phyloP scores from a whole-genome alignment of 2,113 vertebrate genomes.

The Lepisosteus osseus region DNA sequence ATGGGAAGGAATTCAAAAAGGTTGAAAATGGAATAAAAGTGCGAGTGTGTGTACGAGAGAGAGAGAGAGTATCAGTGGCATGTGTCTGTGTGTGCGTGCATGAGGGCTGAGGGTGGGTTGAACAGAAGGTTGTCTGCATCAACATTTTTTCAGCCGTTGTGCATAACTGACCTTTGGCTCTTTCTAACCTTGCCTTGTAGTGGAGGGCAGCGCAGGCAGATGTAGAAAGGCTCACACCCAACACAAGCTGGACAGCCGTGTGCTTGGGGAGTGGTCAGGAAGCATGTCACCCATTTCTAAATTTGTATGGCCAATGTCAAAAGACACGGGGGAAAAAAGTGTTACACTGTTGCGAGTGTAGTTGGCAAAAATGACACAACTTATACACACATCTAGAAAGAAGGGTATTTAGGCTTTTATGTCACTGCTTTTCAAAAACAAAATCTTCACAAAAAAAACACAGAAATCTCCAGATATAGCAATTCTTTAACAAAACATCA shows the following conservation, averaged over 20 bases:
- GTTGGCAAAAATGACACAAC: too few relatives aligned
- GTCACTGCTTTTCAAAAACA: too few relatives aligned
- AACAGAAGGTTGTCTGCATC: conserved; percentile 21
- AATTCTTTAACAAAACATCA: neutral
- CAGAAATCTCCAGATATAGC: neutral
- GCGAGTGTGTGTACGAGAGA: conserved; percentile 1
- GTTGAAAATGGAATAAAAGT: conserved; percentile 38
- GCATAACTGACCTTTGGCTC: conserved; percentile 47
- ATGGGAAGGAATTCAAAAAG: conserved; percentile 61
- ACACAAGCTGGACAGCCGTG: conserved; percentile 26
- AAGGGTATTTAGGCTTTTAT: too few relatives aligned
- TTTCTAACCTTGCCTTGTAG: conserved; percentile 32
- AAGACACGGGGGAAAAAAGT: too few relatives aligned
- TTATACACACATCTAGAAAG: too few relatives aligned
- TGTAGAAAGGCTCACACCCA: conserved; percentile 32
- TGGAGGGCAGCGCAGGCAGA: conserved; percentile 36
- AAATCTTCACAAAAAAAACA: too few relatives aligned
- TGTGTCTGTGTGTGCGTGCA: conserved; percentile 26
- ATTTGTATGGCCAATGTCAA: too few relatives aligned
- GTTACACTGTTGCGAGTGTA: too few relatives aligned
- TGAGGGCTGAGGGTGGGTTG: neutral
- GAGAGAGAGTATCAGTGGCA: conserved; percentile 26
- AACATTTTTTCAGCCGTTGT: conserved; percentile 39
- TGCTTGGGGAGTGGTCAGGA: too few relatives aligned
- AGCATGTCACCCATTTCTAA: too few relatives aligned